These are phyloP conservation scores for Drosophila mauritiana DNA, from an alignment of 1,140 invertebrate species.

Conservation along the genomic window DNA sequence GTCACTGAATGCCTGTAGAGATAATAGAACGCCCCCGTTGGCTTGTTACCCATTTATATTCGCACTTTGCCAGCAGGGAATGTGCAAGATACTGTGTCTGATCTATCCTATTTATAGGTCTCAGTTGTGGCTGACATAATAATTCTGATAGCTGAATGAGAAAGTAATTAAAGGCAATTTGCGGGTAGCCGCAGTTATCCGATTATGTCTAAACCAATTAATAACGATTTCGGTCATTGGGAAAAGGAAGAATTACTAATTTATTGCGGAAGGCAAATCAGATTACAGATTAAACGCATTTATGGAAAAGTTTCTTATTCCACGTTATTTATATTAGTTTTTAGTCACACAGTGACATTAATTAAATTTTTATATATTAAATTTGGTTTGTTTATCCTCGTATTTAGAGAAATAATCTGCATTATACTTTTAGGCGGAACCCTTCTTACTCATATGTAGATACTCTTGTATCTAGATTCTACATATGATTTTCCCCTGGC, in stretches of 20 bases:
- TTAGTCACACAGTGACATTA: no score
- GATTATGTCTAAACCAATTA: slow-evolving; percentile 43
- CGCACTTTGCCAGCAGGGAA: slow-evolving; percentile 5
- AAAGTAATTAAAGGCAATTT: slow-evolving; percentile 44
- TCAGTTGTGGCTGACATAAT: slow-evolving; percentile 20
- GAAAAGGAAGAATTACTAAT: neutral
- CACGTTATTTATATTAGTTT: no score
- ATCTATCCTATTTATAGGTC: slow-evolving; percentile 30
- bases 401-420: neutral
- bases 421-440: neutral
- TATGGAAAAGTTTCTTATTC: neutral
- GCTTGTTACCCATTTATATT: neutral
- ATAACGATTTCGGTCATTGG: slow-evolving; percentile 23
- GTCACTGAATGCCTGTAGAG: neutral
- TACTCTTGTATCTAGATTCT: no score
- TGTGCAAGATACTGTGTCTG: neutral
- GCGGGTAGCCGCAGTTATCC: slow-evolving; percentile 17
- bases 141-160: slow-evolving; percentile 14
- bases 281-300: neutral
- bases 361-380: no score
- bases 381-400: no score
- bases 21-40: slow-evolving; percentile 7
- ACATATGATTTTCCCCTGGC: neutral
- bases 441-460: no score
- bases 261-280: neutral